Base-by-base conservation (phyloP, 2,113 vertebrate genomes). In the Silurus asotus region DNA sequence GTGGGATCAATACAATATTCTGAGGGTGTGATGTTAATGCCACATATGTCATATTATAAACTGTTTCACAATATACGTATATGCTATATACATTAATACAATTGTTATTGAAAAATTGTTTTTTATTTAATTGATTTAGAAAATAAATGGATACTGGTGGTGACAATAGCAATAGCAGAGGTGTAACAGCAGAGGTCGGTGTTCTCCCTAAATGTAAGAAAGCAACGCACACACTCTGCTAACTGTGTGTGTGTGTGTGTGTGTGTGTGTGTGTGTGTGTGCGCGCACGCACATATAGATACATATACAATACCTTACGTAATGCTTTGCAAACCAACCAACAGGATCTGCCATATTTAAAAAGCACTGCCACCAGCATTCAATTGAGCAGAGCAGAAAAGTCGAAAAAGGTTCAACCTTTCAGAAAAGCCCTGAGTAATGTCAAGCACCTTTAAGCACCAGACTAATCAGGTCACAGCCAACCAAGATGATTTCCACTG, bases 141-240 rank as follows among this genome's bases (percentile, higher is more conserved):
- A 45, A 74, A 48, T 1, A 10, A 74, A 49, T 37, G 37, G 37
- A 37, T 37, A 37, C 17, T 45, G n/a, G n/a, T n/a, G 19, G 55
- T 37, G 55, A 20, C 56, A 28, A 56, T 19, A 6, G 64, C 65
- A 67, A n/a, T 25, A n/a, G 4, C 28, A 51, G 14, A 17, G 8
- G 10, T 80, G n/a, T 48, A 5, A 51, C 87, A 87, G 81, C 87
- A 88, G 89, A 88, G 85, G 86, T 86, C 76, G 76, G 83, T 87
- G 75, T 49, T 77, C 67, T 77, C 88, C 45, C 28, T n/a, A 59
- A 84, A 84, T 64, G 13, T 49, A 17, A 55, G 51, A 14, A 23
- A 49, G 8, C 25, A 37, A 19, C 4, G 6, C 20, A 58, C 77
- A 79, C 55, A 80, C 28, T 45, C 11, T n/a, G 14, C 51, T 13